phyloP scores from a whole-genome alignment of 1,140 invertebrate genomes.

The Zaprionus africanus region DNA sequence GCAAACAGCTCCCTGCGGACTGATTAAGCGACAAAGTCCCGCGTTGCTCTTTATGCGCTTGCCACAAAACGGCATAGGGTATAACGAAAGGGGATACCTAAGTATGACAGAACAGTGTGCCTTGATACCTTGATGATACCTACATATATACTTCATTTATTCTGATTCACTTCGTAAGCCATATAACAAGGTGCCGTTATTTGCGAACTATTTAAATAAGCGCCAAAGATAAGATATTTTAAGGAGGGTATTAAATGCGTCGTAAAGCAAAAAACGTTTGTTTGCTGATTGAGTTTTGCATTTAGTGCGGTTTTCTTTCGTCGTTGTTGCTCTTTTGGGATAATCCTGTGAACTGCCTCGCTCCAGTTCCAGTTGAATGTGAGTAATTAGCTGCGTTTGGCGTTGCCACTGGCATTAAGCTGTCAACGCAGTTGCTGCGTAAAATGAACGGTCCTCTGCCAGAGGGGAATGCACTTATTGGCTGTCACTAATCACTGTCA shows the following conservation, averaged over 20 bases:
- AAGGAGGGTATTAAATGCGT: conserved; percentile 11
- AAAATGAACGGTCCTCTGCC: conserved; percentile 32
- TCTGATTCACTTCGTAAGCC: background rate
- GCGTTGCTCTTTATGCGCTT: conserved; percentile 40
- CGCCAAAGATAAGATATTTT: conserved; percentile 2
- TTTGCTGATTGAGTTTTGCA: conserved; percentile 59
- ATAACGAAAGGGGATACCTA: background rate
- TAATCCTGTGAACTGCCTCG: conserved; percentile 15
- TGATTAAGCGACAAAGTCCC: conserved; percentile 58
- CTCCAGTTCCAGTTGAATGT: conserved; percentile 26
- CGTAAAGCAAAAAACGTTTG: conserved; percentile 8
- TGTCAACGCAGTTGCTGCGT: conserved; percentile 52
- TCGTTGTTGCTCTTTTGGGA: background rate
- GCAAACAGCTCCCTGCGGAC: conserved; percentile 66
- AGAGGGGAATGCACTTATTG: background rate
- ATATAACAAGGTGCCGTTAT: conserved; percentile 5
- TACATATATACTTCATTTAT: background rate
- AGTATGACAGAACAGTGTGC: background rate
- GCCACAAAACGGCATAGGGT: conserved; percentile 14
- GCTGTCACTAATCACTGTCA: conserved; percentile 30
- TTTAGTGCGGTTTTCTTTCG: conserved; percentile 25
- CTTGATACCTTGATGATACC: too few species aligned
- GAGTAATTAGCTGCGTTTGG: conserved; percentile 68
- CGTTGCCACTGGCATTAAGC: conserved; percentile 57
- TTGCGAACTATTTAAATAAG: conserved; percentile 7